Evolutionary conservation across 2,888 invertebrate genomes (phyloP).

Genomic region (Pseudoips prasinana): DNA sequence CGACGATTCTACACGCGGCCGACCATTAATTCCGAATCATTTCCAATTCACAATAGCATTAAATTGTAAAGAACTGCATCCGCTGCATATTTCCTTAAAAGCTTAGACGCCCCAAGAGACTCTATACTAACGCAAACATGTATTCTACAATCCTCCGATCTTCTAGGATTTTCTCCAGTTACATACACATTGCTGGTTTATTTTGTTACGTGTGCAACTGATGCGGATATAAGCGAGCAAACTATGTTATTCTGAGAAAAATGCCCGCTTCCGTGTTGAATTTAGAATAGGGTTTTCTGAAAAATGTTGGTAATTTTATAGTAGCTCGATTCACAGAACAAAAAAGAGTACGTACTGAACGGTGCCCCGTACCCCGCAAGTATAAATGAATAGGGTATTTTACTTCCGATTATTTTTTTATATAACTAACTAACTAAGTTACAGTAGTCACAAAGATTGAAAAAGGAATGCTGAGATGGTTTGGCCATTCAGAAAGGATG

Average conservation of each 20-base stretch:
- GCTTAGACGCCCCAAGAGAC: conserved; percentile 24
- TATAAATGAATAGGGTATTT: too few species aligned
- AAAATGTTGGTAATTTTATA: not conserved
- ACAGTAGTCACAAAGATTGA: too few species aligned
- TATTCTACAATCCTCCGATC: conserved; percentile 29
- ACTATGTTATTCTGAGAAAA: conserved; percentile 35
- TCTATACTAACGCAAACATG: conserved; percentile 27
- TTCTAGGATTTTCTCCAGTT: conserved; percentile 29
- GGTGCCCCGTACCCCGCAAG: too few species aligned
- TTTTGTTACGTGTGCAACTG: conserved; percentile 38
- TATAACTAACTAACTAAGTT: too few species aligned
- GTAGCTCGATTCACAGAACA: too few species aligned
- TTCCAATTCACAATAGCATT: conserved; percentile 10
- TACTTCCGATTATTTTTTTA: too few species aligned
- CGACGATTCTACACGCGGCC: too few species aligned
- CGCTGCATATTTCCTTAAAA: conserved; percentile 26
- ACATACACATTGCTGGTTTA: conserved; percentile 47
- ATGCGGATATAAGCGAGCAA: conserved; percentile 39
- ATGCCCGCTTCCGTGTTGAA: conserved; percentile 31
- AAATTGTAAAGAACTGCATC: conserved; percentile 11
- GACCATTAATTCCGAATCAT: conserved; percentile 11
- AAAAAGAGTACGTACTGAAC: too few species aligned
- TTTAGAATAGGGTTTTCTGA: conserved; percentile 2
- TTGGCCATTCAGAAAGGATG: too few species aligned
- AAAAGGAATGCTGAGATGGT: too few species aligned